Conservation (phyloP, 1,140 invertebrate species). For the Metaphire vulgaris region DNA sequence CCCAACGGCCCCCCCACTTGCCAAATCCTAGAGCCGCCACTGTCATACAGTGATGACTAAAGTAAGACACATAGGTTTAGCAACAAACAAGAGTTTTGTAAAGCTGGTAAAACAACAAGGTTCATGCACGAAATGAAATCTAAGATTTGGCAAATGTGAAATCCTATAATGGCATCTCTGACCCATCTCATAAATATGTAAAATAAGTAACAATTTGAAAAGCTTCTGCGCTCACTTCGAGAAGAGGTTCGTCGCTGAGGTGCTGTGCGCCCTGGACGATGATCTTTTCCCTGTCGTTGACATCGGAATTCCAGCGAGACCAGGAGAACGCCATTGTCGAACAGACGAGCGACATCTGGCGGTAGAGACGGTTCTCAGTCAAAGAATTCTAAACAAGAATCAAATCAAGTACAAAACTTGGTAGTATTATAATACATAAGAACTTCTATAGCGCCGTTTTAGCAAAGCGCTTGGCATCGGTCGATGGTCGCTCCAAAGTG, state of each 20-base stretch:
- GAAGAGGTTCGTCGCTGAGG: slow-evolving; percentile 42
- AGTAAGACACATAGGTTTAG: too few species aligned
- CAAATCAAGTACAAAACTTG: background rate
- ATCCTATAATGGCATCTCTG: too few species aligned
- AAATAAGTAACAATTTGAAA: too few species aligned
- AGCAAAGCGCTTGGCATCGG: background rate
- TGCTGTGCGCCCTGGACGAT: slow-evolving; percentile 43
- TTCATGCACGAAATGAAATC: too few species aligned
- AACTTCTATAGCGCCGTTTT: background rate
- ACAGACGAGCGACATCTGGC: slow-evolving; percentile 70
- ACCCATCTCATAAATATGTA: too few species aligned
- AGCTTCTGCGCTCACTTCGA: too few species aligned
- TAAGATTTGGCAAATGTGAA: too few species aligned
- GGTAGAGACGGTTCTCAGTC: slow-evolving; percentile 71
- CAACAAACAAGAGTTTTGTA: too few species aligned
- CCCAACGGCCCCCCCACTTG: too few species aligned
- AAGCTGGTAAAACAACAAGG: too few species aligned
- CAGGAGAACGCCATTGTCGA: slow-evolving; percentile 74
- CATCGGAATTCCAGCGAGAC: slow-evolving; percentile 74
- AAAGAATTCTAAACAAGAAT: slow-evolving; percentile 50
- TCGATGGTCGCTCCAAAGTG: background rate
- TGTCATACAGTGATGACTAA: too few species aligned
- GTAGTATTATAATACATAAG: background rate
- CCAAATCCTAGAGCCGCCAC: too few species aligned
- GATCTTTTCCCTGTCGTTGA: slow-evolving; percentile 38